These are phyloP conservation scores for Peromyscus melanophrys DNA, from an alignment of 2,797 vertebrate species.

Conservation along the genomic window DNA sequence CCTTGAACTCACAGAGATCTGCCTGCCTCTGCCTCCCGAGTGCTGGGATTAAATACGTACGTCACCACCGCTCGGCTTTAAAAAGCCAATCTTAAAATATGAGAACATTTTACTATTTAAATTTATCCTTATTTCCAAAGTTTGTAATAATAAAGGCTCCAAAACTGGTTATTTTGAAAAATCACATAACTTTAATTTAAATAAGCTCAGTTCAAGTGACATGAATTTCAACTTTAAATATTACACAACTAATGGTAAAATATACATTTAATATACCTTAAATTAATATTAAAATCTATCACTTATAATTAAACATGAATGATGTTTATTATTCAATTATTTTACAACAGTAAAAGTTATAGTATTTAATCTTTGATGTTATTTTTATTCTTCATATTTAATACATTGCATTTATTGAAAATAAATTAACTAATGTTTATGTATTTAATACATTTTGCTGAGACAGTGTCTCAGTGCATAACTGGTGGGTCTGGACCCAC, in stretches of 20 bases:
- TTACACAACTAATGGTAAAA: conserved; percentile 29
- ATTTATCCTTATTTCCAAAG: not conserved
- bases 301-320: not conserved
- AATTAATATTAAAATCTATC: not conserved
- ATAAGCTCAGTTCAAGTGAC: not conserved
- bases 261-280: not conserved
- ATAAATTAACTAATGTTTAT: not conserved
- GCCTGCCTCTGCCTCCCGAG: too few relatives aligned
- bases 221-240: conserved; percentile 43
- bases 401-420: conserved; percentile 18
- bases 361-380: not conserved
- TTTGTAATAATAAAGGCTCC: not conserved
- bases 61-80: too few relatives aligned
- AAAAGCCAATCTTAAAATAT: not conserved
- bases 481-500: not conserved
- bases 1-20: too few relatives aligned
- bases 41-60: too few relatives aligned
- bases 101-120: not conserved
- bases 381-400: not conserved
- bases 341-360: not conserved
- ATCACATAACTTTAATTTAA: not conserved
- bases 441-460: not conserved
- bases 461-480: not conserved
- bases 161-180: not conserved
- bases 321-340: not conserved